Conservation (phyloP, 2,113 vertebrate genomes). For the Rhynchomys soricoides region DNA sequence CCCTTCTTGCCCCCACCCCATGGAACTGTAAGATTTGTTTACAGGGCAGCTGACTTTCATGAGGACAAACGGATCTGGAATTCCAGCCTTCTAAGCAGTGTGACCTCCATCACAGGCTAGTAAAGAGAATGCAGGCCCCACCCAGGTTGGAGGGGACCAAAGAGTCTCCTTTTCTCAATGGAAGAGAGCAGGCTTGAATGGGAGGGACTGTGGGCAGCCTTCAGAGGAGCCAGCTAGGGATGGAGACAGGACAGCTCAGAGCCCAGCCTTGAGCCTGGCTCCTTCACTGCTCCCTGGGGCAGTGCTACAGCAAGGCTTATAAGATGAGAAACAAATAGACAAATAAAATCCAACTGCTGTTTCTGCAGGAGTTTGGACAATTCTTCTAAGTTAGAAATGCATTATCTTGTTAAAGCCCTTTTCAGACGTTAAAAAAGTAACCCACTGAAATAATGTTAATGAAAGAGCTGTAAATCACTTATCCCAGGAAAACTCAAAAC, state of each 20-base stretch:
- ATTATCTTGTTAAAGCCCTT: too few relatives aligned
- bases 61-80: neutral
- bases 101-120: neutral
- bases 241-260: neutral
- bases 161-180: neutral
- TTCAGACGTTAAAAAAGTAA: too few relatives aligned
- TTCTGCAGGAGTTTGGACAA: neutral
- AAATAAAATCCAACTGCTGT: neutral
- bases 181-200: accelerated
- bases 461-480: too few relatives aligned
- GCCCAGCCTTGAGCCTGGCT: neutral
- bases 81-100: neutral
- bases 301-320: neutral
- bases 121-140: neutral
- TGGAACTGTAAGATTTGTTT: neutral
- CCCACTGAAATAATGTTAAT: too few relatives aligned
- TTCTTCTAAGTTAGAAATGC: too few relatives aligned
- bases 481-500: too few relatives aligned
- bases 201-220: accelerated
- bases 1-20: neutral
- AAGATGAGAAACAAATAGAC: neutral
- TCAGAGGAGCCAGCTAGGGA: neutral
- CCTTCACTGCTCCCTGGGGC: neutral
- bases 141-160: neutral
- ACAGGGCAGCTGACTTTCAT: neutral